Base-by-base conservation (phyloP, 1,140 invertebrate species). In the Zaprionus ornatus region DNA sequence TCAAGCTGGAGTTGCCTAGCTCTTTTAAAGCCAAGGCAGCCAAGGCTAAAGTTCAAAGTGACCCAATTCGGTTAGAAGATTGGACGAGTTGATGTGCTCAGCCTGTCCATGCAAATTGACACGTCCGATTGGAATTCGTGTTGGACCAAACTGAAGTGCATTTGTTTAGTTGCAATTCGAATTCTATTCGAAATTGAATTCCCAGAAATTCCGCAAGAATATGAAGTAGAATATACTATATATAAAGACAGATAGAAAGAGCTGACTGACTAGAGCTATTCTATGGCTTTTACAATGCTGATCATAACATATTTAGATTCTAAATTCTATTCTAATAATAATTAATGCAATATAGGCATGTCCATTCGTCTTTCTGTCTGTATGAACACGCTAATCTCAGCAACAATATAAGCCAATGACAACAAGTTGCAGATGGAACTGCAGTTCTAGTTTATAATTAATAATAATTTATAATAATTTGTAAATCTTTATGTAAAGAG, bases 11-110 rank as follows among this genome's bases (percentile, higher is more conserved):
- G 35, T 37, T 15, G 27, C 35, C 10, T 1, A 13, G 35, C 35
- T 37, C 7, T 10, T 62, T 37, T n/a, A n/a, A n/a, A n/a, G n/a
- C 19, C n/a, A 9, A 40, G 15, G n/a, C 40, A 40, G 65, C 59
- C 84, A 87, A 87, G 85, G 84, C 80, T 68, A 87, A 84, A 87
- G 84, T 84, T 87, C 85, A 87, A 69, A 87, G 80, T 87, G 85
- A 90, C 87, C 82, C 82, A 91, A 84, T 87, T 87, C 78, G 68
- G 67, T 88, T 82, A 67, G 85, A 79, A 59, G 67, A 72, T 88
- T 82, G 66, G 54, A 40, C 55, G 45, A 84, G 55, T 29, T 56
- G 32, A 68, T 56, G 54, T 72, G 71, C 90, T 82, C 70, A 74
- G 54, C 67, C 64, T 91, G 80, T 74, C 82, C 87, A 87, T 76